Evolutionary conservation across 1,140 invertebrate species (phyloP).

Genomic region (Drosophila pachea): DNA sequence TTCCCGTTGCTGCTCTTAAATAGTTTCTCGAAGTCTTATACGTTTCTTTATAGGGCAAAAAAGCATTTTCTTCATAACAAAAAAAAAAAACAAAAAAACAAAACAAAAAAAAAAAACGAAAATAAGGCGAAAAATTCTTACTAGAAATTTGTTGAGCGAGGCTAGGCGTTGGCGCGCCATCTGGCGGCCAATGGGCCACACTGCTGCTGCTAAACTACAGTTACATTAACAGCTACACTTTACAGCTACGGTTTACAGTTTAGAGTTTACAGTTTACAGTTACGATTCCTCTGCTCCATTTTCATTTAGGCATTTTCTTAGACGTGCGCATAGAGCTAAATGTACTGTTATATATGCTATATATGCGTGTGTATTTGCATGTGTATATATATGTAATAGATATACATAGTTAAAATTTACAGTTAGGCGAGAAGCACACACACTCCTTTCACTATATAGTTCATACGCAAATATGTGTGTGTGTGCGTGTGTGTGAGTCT

Average conservation of each 20-base stretch:
- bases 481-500: no score
- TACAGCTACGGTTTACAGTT: no score
- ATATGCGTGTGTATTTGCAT: conserved; percentile 18
- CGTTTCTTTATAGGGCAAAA: conserved; percentile 75
- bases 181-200: conserved; percentile 3
- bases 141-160: conserved; percentile 48
- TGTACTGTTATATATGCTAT: conserved; percentile 35
- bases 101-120: conserved; percentile 33
- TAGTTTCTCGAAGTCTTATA: conserved; percentile 76
- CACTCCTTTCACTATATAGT: conserved; percentile 7
- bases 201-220: neutral
- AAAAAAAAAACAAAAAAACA: conserved; percentile 57
- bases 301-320: conserved; percentile 33
- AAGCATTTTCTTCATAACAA: conserved; percentile 51
- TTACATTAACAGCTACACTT: neutral
- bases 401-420: conserved; percentile 61
- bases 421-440: conserved; percentile 40
- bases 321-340: conserved; percentile 55
- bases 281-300: conserved; percentile 2
- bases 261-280: no score
- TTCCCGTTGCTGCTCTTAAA: conserved; percentile 43
- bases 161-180: conserved; percentile 11
- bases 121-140: conserved; percentile 42
- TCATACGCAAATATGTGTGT: no score
- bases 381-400: conserved; percentile 25